Base-by-base conservation (phyloP, 1,140 invertebrate species). In the Dreissena polymorpha region DNA sequence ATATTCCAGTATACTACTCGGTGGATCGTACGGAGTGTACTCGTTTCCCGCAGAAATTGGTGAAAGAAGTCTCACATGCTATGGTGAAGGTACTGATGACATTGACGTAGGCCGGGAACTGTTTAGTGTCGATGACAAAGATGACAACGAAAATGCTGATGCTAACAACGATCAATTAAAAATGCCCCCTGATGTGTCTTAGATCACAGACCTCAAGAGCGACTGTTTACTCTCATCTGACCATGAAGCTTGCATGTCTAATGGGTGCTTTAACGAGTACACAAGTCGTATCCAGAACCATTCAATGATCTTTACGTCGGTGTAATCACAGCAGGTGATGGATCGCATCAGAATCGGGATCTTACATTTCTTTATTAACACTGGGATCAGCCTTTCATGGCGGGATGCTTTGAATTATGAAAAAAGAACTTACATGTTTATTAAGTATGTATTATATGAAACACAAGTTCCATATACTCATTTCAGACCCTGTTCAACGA, bases 271-370 rank as follows among this genome's bases (percentile, higher is more conserved):
- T 10, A 93, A 86, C 6, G 93, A 91, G 21, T 81, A 85, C 0
- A 90, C 89, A 5, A 93, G 86, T 69, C 90, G 84, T 1, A 87
- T 86, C 93, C 92, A 93, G 69, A 91, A 89, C 93, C 93, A 93
- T 21, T 91, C 91, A 55, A 87, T 86, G 29, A 91, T 53, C 68
- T 90, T 88, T 29, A 84, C 69, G 65, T 89, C 90, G 27, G 92
- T 93, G 84, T 90, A 93, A 85, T 93, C 92, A 87, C 93, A 92
- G 67, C 90, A 89, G 3, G 92, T 89, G n/a, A 93, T 84, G 67
- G 91, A 88, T n/a, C 87, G 83, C 18, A 93, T 77, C n/a, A 92
- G 90, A 39, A 90, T 73, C 13, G 93, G 93, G 23, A 92, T 90
- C 16, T 85, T 57, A 70, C 90, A 91, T 0, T 76, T 84, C 70